Base-by-base conservation (phyloP, 2,797 vertebrate genomes). In the Scomberomorus guttatus region DNA sequence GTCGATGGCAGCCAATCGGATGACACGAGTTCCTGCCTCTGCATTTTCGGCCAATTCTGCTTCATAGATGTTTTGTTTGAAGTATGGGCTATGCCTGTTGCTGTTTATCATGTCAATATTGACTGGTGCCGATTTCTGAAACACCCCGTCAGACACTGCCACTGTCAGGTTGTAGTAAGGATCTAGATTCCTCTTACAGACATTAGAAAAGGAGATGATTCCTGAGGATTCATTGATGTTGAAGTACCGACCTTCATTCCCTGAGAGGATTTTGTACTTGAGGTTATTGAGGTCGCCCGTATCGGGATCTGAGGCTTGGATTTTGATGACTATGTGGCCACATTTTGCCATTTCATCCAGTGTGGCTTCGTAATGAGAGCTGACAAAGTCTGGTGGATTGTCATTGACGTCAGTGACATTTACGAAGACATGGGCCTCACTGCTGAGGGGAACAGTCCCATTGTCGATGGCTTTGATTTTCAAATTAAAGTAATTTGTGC, bases 11-110 rank as follows among this genome's bases (percentile, higher is more conserved):
- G 97, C 90, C 59, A 99, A 82, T 58, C 97, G 95, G 74, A 99
- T 98, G 79, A 99, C 98, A 17, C 97, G 96, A 18, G 98, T 99
- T 61, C 98, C 98, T 6, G 96, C 93, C 65, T 96, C 96, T 2
- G 98, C 96, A 5, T 99, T 99, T 92, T 99, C 98, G 4, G 96
- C 97, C 77, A 99, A 92, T 87, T 99, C 97, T 1, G 97, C 97
- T 87, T 99, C 98, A 0, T 99, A 99, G 67, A 98, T 5, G 0
- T 93, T 96, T 90, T 97, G 97, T 82, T 90, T 96, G 78, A 99
- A 99, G 80, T 96, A 93, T 0, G 98, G 98, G 57, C 94, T 96
- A 27, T 98, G 96, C 44, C 96, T 97, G 92, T 99, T 99, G 86
- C 93, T 96, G 58, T 96, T 96, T 27, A 97, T 97, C 90, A 98